Base-by-base conservation (phyloP, 2,113 vertebrate genomes). In the Procapra przewalskii region DNA sequence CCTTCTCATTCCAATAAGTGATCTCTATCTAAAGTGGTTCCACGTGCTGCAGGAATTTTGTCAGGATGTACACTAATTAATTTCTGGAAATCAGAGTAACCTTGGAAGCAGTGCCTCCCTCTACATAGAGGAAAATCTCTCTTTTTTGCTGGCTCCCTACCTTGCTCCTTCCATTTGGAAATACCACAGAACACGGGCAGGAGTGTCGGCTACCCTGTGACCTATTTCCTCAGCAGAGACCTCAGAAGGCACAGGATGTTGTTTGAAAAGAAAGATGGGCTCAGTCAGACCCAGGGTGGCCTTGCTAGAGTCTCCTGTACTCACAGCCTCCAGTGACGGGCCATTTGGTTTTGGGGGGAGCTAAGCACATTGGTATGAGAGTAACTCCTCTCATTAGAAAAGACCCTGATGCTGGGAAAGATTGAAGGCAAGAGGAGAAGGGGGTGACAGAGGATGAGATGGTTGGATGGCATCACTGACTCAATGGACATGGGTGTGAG, bases 61-160 rank as follows among this genome's bases (percentile, higher is more conserved):
- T 87, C 84, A 93, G 93, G 77, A 85, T 83, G 21, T 89, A 75
- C 1, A 71, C 64, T 75, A 40, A 88, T 94, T 94, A 64, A 85
- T 82, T 85, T 86, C 81, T 96, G 95, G 57, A 91, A 97, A 94
- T 96, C 48, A 88, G 83, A 96, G 54, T 54, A 50, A 88, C 17
- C n/a, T 77, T 60, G 36, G 90, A 33, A 81, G 90, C 52, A 71
- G 77, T 55, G 85, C 50, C 23, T 57, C 31, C 83, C 4, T 29
- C 71, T 57, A 3, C 1, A 2, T 12, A 33, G 45, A 81, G 23
- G 40, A 60, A 57, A 60, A 21, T 91, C 45, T 89, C 67, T 86
- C 4, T 50, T n/a, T 36, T n/a, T 71, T n/a, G 31, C 80, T 13
- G 5, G 60, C 50, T 85, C 50, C 48, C 13, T 89, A 40, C 19